Base-by-base conservation (phyloP, 2,888 invertebrate genomes). In the Rapana venosa region DNA sequence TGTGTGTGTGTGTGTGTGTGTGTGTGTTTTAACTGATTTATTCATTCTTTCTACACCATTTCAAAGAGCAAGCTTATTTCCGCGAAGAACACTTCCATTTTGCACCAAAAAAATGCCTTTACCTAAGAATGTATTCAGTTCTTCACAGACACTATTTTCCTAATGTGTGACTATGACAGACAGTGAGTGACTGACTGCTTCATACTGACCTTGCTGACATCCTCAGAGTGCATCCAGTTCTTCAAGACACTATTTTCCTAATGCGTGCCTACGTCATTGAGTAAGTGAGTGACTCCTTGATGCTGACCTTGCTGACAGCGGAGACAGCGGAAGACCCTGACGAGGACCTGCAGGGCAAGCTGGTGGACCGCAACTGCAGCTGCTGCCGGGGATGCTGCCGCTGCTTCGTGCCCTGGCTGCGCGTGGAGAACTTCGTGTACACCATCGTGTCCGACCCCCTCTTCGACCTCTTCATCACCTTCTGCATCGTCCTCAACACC, bases 401-500 rank as follows among this genome's bases (percentile, higher is more conserved):
- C 96, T 98, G 98, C 96, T 98, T 98, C 97, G 98, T 98, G 94
- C 92, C 92, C 47, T 98, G 98, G 98, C 97, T 98, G 94, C 97
- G 98, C 95, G 98, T 98, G 96, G 98, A 99, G 96, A 98, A 98
- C 96, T 97, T 97, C 95, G 97, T 98, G 88, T 95, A 94, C 92
- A 90, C 83, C 11, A 97, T 99, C 94, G 98, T 98, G 90, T 97
- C 98, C 94, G 98, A 99, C 97, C 98, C 98, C n/a, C 97, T 98
- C 93, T 99, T 99, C 96, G 99, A 99, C 96, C 97, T 99, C 95
- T 98, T 98, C 96, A 99, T 99, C 96, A 99, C 98, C 86, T 97
- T 98, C 93, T 99, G 98, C 96, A 99, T 99, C 96, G 97, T 98
- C 93, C 97, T 99, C 94, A 99, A 99, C 96, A 99, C 99, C 91